Evolutionary conservation across 2,888 invertebrate species (phyloP).

Genomic region (Drosophila antonietae): DNA sequence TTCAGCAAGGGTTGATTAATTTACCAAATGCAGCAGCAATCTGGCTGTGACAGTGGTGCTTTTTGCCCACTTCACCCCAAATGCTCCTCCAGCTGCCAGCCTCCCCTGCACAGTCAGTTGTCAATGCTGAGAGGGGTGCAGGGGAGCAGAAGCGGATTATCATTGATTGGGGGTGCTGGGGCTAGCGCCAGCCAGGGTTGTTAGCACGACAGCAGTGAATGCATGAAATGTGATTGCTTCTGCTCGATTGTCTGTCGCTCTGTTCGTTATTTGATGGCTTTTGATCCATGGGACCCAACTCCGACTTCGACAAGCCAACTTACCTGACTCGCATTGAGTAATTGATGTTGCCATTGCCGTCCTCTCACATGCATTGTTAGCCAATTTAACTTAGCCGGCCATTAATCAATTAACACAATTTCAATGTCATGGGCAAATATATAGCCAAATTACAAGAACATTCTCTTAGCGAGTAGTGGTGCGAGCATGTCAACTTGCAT

Average conservation of each 20-base stretch:
- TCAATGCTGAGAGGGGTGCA: constrained; percentile 17
- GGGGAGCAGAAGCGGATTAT: neutral
- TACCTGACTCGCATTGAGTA: constrained; percentile 59
- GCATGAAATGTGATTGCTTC: constrained; percentile 65
- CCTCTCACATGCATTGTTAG: constrained; percentile 9
- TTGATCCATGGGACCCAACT: constrained; percentile 52
- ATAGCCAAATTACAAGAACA: constrained; percentile 3
- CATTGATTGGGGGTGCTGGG: constrained; percentile 13
- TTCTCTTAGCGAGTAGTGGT: neutral
- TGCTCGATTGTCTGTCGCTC: constrained; percentile 34
- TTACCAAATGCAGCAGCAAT: constrained; percentile 61
- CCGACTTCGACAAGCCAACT: constrained; percentile 2
- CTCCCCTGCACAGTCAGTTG: constrained; percentile 30
- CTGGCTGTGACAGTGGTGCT: constrained; percentile 46
- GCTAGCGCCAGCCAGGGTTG: constrained; percentile 24
- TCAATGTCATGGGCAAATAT: constrained; percentile 28
- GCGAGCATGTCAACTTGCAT: neutral
- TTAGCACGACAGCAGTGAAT: constrained; percentile 32
- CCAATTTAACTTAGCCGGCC: constrained; percentile 16
- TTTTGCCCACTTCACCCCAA: constrained; percentile 4
- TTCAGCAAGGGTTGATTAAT: constrained; percentile 73
- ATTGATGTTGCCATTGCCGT: constrained; percentile 53
- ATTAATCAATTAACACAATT: constrained; percentile 48
- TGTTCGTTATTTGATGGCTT: constrained; percentile 51
- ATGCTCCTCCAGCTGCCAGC: neutral